phyloP scores from a whole-genome alignment of 2,113 vertebrate species.

The Orientallactaga bullata region DNA sequence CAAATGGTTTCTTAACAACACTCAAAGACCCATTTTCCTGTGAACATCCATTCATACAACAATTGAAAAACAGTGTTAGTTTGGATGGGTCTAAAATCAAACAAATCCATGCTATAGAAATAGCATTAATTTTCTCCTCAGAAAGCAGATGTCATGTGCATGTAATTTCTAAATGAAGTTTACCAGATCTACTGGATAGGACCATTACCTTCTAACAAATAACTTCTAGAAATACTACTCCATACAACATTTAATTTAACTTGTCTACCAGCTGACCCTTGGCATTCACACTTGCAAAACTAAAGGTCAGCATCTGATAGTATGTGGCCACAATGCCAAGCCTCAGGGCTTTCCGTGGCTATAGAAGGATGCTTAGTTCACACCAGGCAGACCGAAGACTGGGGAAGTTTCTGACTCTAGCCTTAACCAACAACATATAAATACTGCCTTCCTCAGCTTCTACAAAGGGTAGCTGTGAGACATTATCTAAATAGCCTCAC shows the following conservation, averaged over 20 bases:
- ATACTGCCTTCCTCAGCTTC: neutral
- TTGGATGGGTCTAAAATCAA: slow-evolving; percentile 75
- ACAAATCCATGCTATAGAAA: neutral
- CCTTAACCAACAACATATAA: neutral
- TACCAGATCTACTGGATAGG: neutral
- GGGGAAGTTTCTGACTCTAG: neutral
- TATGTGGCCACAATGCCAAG: neutral
- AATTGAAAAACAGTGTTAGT: slow-evolving; percentile 82
- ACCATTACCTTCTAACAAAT: neutral
- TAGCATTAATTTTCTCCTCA: slow-evolving; percentile 75
- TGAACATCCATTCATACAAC: slow-evolving; percentile 74
- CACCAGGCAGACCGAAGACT: neutral
- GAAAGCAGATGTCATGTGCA: slow-evolving; percentile 69
- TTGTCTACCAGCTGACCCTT: neutral
- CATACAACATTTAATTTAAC: neutral
- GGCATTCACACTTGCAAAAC: neutral
- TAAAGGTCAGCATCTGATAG: neutral
- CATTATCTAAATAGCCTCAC: neutral
- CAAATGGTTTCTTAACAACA: slow-evolving; percentile 71
- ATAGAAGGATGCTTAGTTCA: neutral
- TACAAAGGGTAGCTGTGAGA: neutral
- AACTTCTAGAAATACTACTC: neutral
- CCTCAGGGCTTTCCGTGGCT: neutral
- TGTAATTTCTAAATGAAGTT: neutral
- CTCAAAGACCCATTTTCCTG: slow-evolving; percentile 79